A percentile compares a stretch with the other conserved stretches of the same genome.
These are phyloP conservation scores for Drosophila merina DNA, from an alignment of 2,888 invertebrate genomes.

Conservation along the genomic window DNA sequence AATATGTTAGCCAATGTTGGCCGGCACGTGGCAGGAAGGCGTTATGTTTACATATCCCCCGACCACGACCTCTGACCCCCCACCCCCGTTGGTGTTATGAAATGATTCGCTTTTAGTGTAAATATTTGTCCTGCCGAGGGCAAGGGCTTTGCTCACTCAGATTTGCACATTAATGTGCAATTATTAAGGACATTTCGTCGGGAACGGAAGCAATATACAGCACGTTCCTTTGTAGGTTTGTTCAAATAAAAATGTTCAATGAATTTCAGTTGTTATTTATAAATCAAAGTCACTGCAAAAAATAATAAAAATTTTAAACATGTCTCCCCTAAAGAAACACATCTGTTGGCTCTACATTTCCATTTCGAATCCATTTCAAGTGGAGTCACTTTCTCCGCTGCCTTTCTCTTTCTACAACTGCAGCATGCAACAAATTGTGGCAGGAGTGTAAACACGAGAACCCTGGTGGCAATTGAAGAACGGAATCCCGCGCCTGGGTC, in stretches of 20 bases:
- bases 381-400: constrained; percentile 66
- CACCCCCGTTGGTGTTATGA: constrained; percentile 59
- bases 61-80: constrained; percentile 22
- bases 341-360: constrained; percentile 74
- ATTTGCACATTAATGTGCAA: constrained; percentile 78
- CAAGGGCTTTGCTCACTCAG: constrained; percentile 62
- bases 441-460: constrained; percentile 67
- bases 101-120: constrained; percentile 79
- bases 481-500: constrained; percentile 53
- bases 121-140: constrained; percentile 64
- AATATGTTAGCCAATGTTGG: constrained; percentile 70
- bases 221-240: background rate
- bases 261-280: constrained; percentile 27
- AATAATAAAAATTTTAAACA: constrained; percentile 4
- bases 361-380: constrained; percentile 68
- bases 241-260: background rate
- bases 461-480: constrained; percentile 73
- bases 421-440: constrained; percentile 27
- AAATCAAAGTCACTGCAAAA: constrained; percentile 66
- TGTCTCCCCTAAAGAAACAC: constrained; percentile 25
- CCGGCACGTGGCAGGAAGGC: constrained; percentile 81
- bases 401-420: constrained; percentile 12
- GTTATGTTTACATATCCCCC: constrained; percentile 80
- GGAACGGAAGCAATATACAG: constrained; percentile 51
- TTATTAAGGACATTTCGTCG: constrained; percentile 68